Evolutionary conservation across 2,113 vertebrate genomes (phyloP), one percentile per base, ranked within the genome.

Genomic region (Orientallactaga bullata): DNA sequence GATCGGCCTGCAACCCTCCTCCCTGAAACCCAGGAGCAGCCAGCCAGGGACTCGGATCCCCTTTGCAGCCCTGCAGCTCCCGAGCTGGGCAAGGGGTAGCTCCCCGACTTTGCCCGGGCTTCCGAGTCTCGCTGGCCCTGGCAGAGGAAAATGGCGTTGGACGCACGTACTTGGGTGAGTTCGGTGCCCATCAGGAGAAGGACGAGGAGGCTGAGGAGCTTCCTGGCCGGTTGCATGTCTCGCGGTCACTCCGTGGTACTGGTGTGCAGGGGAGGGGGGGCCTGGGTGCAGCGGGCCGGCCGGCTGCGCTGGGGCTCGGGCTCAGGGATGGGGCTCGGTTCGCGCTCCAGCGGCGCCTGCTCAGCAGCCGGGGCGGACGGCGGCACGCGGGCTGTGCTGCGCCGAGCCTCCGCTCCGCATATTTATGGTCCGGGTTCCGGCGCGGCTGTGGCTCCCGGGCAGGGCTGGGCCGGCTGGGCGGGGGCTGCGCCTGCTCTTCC

Each of bases 161-260:
- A 51, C 30, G 81, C 83, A 99, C 99, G 98, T 99, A 99, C 99
- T 99, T 99, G 99, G 94, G 99, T 99, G 98, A 99, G 99, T 99
- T 99, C 99, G 97, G 99, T 99, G 98, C 99, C 99, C 99, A 99
- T 99, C 98, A 99, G 98, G 98, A 99, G 97, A 98, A 99, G 99
- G 97, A 99, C 97, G 97, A 98, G 98, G 96, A 99, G 99, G 98
- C 99, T 98, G 97, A 99, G 98, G 96, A 99, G 98, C 99, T 99
- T 99, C 99, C 98, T 99, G 98, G 98, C 98, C 96, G 99, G 99
- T 97, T 98, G 99, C 99, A 99, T 99, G 97, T 99, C 99, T 98
- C 96, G 98, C 97, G 91, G 96, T 97, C 98, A 85, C 98, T 96
- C 98, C 97, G 97, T 97, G 98, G 98, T 97, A 98, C 98, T 98